A percentile compares a stretch with the other conserved stretches of the same genome.
These are phyloP conservation scores for Typhlichthys eigenmanni DNA, from an alignment of 2,797 vertebrate genomes.

Conservation along the genomic window DNA sequence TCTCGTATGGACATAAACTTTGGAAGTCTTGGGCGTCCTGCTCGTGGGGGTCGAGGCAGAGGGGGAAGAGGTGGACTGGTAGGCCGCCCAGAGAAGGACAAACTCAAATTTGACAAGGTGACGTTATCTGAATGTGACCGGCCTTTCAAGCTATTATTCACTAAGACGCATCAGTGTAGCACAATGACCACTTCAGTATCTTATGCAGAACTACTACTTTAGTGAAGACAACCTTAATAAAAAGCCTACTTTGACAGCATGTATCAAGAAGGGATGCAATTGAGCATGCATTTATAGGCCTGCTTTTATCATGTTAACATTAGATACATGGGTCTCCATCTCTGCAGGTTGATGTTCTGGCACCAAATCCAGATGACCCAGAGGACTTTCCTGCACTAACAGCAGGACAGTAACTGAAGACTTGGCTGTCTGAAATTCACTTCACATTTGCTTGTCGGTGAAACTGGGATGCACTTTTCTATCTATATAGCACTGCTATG, in stretches of 20 bases:
- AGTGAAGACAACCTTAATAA: too few species aligned
- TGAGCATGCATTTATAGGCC: too few species aligned
- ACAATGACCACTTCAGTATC: too few species aligned
- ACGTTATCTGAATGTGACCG: background rate
- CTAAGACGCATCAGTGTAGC: too few species aligned
- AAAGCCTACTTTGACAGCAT: too few species aligned
- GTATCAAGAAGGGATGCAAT: too few species aligned
- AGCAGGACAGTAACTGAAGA: constrained; percentile 44
- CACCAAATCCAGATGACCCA: constrained; percentile 93
- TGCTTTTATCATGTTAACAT: too few species aligned
- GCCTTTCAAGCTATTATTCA: too few species aligned
- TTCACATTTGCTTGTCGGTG: constrained; percentile 15
- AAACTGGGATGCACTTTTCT: constrained; percentile 44
- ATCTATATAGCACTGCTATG: constrained; percentile 36
- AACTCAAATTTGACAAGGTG: constrained; percentile 46
- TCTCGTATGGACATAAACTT: constrained; percentile 97
- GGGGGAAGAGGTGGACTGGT: constrained; percentile 54
- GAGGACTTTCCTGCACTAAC: constrained; percentile 96
- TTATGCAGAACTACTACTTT: too few species aligned
- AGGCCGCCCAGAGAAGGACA: constrained; percentile 36
- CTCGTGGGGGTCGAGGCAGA: constrained; percentile 83
- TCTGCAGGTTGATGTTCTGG: constrained; percentile 57
- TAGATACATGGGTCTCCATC: background rate
- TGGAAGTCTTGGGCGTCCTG: constrained; percentile 88
- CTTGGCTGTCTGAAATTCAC: constrained; percentile 1